A percentile compares a stretch with the other conserved stretches of the same genome.
phyloP scores from a whole-genome alignment of 2,888 invertebrate species.

The Acronicta alni region DNA sequence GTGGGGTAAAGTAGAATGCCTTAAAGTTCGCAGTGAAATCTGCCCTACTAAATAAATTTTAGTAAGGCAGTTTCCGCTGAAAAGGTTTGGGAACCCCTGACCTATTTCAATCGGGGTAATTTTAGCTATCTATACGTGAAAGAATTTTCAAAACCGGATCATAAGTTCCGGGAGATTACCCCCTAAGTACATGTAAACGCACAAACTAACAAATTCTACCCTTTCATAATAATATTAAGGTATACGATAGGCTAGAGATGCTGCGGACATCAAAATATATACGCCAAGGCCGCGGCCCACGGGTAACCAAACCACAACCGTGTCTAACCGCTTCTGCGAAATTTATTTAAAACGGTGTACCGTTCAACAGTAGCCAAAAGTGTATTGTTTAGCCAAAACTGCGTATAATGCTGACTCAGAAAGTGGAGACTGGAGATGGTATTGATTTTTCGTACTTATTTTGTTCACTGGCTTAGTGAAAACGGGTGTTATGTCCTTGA shows the following conservation, averaged over 20 bases:
- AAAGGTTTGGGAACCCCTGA: no score
- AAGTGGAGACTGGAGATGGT: constrained; percentile 11
- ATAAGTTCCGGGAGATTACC: no score
- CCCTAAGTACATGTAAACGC: no score
- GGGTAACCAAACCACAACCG: constrained; percentile 27
- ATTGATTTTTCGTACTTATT: constrained; percentile 21
- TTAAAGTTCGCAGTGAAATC: no score
- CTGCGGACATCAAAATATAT: constrained; percentile 29
- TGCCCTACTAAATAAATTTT: no score
- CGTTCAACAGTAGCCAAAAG: constrained; percentile 28
- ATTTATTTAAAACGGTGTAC: constrained; percentile 29
- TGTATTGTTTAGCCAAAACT: constrained; percentile 30
- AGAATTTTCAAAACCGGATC: no score
- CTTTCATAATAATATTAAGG: no score
- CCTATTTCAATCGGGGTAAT: no score
- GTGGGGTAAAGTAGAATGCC: no score
- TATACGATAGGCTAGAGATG: constrained; percentile 10
- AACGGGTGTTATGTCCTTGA: constrained; percentile 3
- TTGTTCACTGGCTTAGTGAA: neutral
- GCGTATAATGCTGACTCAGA: constrained; percentile 23
- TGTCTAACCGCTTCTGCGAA: constrained; percentile 42
- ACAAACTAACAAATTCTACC: no score
- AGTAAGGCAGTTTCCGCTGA: no score
- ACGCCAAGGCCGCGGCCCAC: constrained; percentile 36
- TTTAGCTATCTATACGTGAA: no score